These are phyloP conservation scores for Lasioglossum zephyrum DNA, from an alignment of 2,888 invertebrate species.

Conservation along the genomic window DNA sequence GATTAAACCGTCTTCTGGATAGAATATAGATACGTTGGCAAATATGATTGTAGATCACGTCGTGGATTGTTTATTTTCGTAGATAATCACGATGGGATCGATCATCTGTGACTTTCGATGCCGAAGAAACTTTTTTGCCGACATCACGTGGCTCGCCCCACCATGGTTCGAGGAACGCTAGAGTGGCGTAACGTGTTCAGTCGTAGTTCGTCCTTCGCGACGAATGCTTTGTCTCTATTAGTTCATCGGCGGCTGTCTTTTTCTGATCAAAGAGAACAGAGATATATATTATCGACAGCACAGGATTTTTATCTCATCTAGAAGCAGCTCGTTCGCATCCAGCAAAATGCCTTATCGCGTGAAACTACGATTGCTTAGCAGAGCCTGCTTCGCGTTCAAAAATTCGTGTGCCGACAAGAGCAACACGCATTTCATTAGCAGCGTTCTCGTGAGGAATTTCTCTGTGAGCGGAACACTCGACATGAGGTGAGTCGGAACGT, in stretches of 20 bases:
- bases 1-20: not conserved
- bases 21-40: not conserved
- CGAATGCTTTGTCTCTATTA: constrained; percentile 32
- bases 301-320: not conserved
- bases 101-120: constrained; percentile 25
- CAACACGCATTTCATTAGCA: constrained; percentile 58
- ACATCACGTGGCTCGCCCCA: constrained; percentile 59
- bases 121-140: constrained; percentile 22
- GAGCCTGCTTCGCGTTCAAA: constrained; percentile 67
- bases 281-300: not conserved
- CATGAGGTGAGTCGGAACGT: constrained; percentile 75
- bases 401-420: constrained; percentile 57
- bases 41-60: not conserved
- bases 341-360: constrained; percentile 75
- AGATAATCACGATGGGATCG: constrained; percentile 20
- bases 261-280: not conserved
- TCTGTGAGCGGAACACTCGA: constrained; percentile 72
- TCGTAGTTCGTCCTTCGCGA: constrained; percentile 67
- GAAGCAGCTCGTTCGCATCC: not conserved
- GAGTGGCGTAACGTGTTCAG: constrained; percentile 64
- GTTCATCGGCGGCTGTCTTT: not conserved
- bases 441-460: constrained; percentile 72
- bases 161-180: constrained; percentile 35
- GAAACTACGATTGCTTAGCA: constrained; percentile 72
- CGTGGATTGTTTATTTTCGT: not conserved